A percentile compares a stretch with the other conserved stretches of the same genome.
Conservation (phyloP, 37 sponge, comb jelly and placozoan species). For the Haliclona indistincta region DNA sequence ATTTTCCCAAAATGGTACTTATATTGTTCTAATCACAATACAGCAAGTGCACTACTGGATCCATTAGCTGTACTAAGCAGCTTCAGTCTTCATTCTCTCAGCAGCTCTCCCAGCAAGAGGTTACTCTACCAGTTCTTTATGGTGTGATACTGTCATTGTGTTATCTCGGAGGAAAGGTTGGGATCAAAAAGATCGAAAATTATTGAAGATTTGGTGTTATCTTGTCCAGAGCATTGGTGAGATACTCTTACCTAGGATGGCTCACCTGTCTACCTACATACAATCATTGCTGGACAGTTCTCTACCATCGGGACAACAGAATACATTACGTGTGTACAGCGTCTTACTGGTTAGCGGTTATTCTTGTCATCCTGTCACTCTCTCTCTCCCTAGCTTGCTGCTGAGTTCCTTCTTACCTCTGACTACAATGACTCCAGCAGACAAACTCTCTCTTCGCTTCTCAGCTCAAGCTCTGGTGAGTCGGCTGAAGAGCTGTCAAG, state of each 20-base stretch:
- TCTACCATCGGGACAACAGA: neutral
- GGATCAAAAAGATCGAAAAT: neutral
- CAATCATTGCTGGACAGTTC: neutral
- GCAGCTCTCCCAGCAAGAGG: neutral
- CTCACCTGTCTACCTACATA: conserved; percentile 7
- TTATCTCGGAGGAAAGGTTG: conserved; percentile 42
- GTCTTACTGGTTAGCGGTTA: conserved; percentile 37
- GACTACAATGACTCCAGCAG: neutral
- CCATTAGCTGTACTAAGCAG: conserved; percentile 8
- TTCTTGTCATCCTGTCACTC: neutral
- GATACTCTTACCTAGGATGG: conserved; percentile 37
- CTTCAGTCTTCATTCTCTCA: neutral
- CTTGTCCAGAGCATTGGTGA: conserved; percentile 12
- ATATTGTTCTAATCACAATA: neutral
- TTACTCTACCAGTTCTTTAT: conserved; percentile 41
- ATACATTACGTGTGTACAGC: conserved; percentile 29
- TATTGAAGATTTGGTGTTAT: neutral
- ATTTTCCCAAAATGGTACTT: neutral
- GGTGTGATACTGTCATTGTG: conserved; percentile 32
- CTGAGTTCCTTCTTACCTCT: neutral
- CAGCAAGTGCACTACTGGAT: conserved; percentile 17
- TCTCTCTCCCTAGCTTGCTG: conserved; percentile 12
- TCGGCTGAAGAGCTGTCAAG: conserved; percentile 15
- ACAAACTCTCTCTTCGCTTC: neutral
- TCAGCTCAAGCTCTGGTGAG: neutral